These are phyloP conservation scores for Centropyge bicolor DNA, from an alignment of 2,797 vertebrate genomes.

Conservation along the genomic window DNA sequence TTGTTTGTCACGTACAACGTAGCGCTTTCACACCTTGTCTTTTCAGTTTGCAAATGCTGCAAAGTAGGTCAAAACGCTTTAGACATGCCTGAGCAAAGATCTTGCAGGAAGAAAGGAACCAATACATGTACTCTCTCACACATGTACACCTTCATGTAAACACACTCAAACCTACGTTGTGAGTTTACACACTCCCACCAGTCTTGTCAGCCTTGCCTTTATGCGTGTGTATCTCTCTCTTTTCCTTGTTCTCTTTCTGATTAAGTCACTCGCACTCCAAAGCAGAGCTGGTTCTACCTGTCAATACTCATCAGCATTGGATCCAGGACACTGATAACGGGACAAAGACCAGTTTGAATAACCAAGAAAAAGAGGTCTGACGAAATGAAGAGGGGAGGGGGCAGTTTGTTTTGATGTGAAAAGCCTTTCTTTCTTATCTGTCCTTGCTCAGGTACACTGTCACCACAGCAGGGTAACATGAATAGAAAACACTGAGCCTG, in stretches of 20 bases:
- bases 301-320: slow-evolving; percentile 72
- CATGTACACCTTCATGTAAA: slow-evolving; percentile 31
- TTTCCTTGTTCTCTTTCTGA: slow-evolving; percentile 30
- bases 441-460: slow-evolving; percentile 69
- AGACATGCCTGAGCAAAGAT: slow-evolving; percentile 69
- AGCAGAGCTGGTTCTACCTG: slow-evolving; percentile 54
- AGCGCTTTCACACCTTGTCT: slow-evolving; percentile 46
- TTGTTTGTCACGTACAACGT: slow-evolving; percentile 22
- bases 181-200: slow-evolving; percentile 33
- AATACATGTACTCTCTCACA: slow-evolving; percentile 24
- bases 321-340: slow-evolving; percentile 62
- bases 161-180: slow-evolving; percentile 34
- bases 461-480: slow-evolving; percentile 50
- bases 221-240: slow-evolving; percentile 8
- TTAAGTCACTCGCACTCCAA: slow-evolving; percentile 41
- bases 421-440: slow-evolving; percentile 69
- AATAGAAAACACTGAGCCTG: slow-evolving; percentile 67
- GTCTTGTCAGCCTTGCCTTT: slow-evolving; percentile 16
- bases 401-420: slow-evolving; percentile 59
- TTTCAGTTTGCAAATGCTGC: slow-evolving; percentile 50
- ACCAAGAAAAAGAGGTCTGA: slow-evolving; percentile 38
- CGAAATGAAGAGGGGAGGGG: slow-evolving; percentile 21
- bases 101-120: slow-evolving; percentile 41
- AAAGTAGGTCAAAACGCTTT: slow-evolving; percentile 64
- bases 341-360: slow-evolving; percentile 63